Base-by-base conservation (phyloP, 1,140 invertebrate genomes). In the Wiebesia pumilae region DNA sequence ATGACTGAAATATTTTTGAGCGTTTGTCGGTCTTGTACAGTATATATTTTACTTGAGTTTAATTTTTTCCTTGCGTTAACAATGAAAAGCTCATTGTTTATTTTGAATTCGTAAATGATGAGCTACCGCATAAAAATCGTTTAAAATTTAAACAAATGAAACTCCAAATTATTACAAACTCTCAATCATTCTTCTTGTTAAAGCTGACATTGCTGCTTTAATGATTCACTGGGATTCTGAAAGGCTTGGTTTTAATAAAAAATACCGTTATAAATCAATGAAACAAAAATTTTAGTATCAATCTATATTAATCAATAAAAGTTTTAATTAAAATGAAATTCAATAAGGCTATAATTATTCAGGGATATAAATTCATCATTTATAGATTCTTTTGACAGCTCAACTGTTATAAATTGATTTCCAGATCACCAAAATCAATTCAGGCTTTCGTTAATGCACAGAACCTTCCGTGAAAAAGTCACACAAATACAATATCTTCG, bases 241-340 rank as follows among this genome's bases (percentile, higher is more conserved):
- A 19, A 67, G 4, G 33, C 30, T n/a, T 71, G 67, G 16, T 27
- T 71, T 14, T n/a, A 35, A 71, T 71, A n/a, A 71, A 71, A n/a
- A n/a, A n/a, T n/a, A n/a, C n/a, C n/a, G n/a, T n/a, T n/a, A n/a
- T n/a, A n/a, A n/a, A n/a, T n/a, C n/a, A 71, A 71, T 16, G 33
- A 4, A 30, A n/a, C 14, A 35, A 35, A 43, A 73, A 73, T 24
- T 40, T 40, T 73, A 14, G 19, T 73, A 21, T 0, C 21, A 73
- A 73, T 40, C 10, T 38, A 73, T 40, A 73, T 40, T 40, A 40
- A 40, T 73, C 35, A 43, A 40, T 40, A 73, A 40, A 40, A 40
- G 12, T 73, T 73, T 73, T 73, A 73, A 73, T 73, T 73, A 73
- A 73, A 73, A 73, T 6, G 71, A 40, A 73, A 73, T 19, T 30